Evolutionary conservation across 2,888 invertebrate species (phyloP).

Genomic region (Hypsopygia costalis): DNA sequence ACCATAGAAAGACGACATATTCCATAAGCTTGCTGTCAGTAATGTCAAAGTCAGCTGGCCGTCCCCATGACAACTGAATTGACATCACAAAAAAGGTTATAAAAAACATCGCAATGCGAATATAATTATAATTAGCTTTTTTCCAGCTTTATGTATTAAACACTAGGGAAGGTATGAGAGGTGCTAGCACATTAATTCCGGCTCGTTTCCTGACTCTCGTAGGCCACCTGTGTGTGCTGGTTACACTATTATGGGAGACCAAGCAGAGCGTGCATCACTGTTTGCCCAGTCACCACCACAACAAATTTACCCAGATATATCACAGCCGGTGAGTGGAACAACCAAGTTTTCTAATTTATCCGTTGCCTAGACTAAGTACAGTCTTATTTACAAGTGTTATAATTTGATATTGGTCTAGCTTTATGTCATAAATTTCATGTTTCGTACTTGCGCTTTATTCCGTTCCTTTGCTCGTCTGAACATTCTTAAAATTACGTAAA

Average conservation of each 20-base stretch:
- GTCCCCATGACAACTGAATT: no score
- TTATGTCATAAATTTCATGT: background rate
- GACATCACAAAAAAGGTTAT: no score
- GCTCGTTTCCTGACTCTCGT: conserved; percentile 85
- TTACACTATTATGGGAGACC: conserved; percentile 84
- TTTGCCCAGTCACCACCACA: conserved; percentile 71
- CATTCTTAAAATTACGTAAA: no score
- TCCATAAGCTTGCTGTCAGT: no score
- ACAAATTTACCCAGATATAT: conserved; percentile 78
- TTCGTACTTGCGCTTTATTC: no score
- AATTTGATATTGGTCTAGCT: background rate
- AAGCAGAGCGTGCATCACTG: conserved; percentile 76
- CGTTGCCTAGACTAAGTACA: background rate
- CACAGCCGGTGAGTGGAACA: conserved; percentile 74
- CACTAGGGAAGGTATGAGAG: conserved; percentile 56
- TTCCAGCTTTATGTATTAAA: no score
- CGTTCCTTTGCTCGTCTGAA: no score
- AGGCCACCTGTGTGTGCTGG: conserved; percentile 84
- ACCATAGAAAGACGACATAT: no score
- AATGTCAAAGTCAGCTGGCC: no score
- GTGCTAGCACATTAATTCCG: conserved; percentile 78
- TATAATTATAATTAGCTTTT: no score
- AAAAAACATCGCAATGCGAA: no score
- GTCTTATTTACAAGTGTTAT: background rate
- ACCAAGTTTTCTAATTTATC: background rate